Evolutionary conservation across 1,140 invertebrate genomes (phyloP).

Genomic region (Euwallacea fornicatus): DNA sequence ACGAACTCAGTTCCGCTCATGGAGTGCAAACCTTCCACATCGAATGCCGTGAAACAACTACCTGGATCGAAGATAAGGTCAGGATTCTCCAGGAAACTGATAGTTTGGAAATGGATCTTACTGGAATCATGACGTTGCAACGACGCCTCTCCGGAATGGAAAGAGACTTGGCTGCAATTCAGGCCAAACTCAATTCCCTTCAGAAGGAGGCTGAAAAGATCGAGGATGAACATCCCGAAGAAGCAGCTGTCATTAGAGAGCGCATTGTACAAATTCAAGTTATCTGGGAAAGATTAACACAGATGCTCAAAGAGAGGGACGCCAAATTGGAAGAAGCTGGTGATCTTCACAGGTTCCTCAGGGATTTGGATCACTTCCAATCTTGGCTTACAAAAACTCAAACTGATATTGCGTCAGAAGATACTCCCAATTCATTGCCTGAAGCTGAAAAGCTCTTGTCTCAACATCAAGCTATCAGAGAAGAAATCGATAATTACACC

Average conservation of each 20-base stretch:
- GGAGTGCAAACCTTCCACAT: conserved; percentile 99
- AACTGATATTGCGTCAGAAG: conserved; percentile 96
- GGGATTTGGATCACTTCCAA: conserved; percentile 97
- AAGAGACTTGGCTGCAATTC: conserved; percentile 95
- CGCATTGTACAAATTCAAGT: conserved; percentile 84
- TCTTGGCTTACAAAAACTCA: conserved; percentile 98
- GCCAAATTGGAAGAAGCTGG: conserved; percentile 98
- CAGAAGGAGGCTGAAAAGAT: conserved; percentile 91
- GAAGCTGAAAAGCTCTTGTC: conserved; percentile 96
- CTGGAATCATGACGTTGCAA: conserved; percentile 79
- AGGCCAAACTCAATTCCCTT: conserved; percentile 92
- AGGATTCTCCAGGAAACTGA: conserved; percentile 94
- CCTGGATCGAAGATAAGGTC: conserved; percentile 99
- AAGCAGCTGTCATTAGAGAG: conserved; percentile 89
- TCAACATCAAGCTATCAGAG: conserved; percentile 95
- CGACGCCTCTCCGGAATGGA: conserved; percentile 96
- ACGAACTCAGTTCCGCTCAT: conserved; percentile 93
- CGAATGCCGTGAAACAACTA: conserved; percentile 97
- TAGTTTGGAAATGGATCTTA: conserved; percentile 91
- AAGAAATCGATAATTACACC: conserved; percentile 98
- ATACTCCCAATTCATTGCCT: conserved; percentile 92
- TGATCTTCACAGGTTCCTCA: conserved; percentile 96
- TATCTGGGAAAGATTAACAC: conserved; percentile 95
- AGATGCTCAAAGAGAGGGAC: conserved; percentile 97
- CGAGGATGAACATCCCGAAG: conserved; percentile 92